These are phyloP conservation scores for Xylocampa areola DNA, from an alignment of 2,888 invertebrate genomes.

Conservation along the genomic window DNA sequence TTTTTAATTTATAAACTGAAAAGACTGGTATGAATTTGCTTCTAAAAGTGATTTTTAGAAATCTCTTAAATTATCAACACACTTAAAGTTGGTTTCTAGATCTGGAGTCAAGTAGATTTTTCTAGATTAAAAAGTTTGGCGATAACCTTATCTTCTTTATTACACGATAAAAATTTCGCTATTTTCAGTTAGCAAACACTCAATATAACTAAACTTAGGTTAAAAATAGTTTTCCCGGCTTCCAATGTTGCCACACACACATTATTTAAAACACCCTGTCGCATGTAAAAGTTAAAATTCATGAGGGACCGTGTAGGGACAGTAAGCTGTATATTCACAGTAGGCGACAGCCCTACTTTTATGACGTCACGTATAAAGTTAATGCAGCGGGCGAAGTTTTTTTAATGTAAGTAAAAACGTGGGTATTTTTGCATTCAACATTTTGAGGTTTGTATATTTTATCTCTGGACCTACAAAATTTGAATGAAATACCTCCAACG, in stretches of 20 bases:
- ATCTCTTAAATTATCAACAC: too few relatives aligned
- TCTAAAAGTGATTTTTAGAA: too few relatives aligned
- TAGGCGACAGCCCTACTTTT: constrained; percentile 72
- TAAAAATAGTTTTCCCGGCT: constrained; percentile 60
- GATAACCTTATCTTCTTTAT: constrained; percentile 6
- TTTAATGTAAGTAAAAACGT: constrained; percentile 65
- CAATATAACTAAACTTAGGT: constrained; percentile 54
- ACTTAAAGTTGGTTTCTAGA: background rate
- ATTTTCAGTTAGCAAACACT: constrained; percentile 38
- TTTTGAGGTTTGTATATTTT: constrained; percentile 11
- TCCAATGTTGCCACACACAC: constrained; percentile 62
- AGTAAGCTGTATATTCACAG: constrained; percentile 70
- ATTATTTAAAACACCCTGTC: constrained; percentile 74
- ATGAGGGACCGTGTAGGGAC: constrained; percentile 74
- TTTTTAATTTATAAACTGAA: constrained; percentile 38
- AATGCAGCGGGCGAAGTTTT: constrained; percentile 62
- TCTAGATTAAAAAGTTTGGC: constrained; percentile 1
- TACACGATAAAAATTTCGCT: constrained; percentile 11
- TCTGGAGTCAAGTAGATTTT: background rate
- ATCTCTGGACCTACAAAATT: background rate
- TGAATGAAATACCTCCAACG: background rate
- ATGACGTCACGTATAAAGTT: constrained; percentile 82
- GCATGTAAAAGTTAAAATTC: constrained; percentile 81
- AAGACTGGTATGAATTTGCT: constrained; percentile 3
- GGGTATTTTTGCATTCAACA: constrained; percentile 23